Conservation (phyloP, 2,888 invertebrate species). For the Epinotia demarniana region DNA sequence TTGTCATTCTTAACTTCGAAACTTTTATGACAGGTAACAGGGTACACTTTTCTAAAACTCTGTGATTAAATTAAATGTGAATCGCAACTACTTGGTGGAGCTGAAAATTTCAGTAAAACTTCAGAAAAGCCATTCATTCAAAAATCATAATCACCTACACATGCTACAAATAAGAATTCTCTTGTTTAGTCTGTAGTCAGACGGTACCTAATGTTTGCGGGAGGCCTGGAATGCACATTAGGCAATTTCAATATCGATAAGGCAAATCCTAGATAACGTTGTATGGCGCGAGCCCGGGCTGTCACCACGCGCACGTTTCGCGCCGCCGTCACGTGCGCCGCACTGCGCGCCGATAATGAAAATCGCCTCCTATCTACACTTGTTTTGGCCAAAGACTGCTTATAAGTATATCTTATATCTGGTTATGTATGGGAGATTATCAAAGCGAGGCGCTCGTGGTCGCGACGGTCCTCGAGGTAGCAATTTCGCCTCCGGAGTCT, state of each 20-base stretch:
- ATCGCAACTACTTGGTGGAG: too few species aligned
- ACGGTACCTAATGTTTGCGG: not conserved
- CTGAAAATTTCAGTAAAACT: not conserved
- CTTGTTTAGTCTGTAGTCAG: not conserved
- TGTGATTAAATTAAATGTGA: too few species aligned
- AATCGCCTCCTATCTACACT: conserved; percentile 17
- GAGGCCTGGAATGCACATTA: conserved; percentile 25
- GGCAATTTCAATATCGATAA: conserved; percentile 31
- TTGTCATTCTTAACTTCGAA: not conserved
- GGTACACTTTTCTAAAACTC: too few species aligned
- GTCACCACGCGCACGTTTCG: conserved; percentile 42
- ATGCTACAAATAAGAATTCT: not conserved
- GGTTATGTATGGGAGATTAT: not conserved
- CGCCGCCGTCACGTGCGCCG: conserved; percentile 48
- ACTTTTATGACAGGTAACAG: not conserved
- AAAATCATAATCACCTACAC: not conserved
- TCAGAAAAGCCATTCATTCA: not conserved
- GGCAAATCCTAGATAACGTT: conserved; percentile 35
- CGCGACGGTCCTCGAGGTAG: too few species aligned
- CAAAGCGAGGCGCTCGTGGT: not conserved
- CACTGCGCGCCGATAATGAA: conserved; percentile 42
- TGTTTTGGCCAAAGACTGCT: conserved; percentile 13
- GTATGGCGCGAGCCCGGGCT: conserved; percentile 26
- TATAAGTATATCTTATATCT: not conserved
- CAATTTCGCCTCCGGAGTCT: too few species aligned